Conservation (phyloP, 2,888 invertebrate genomes). For the Brachyopa scutellaris region DNA sequence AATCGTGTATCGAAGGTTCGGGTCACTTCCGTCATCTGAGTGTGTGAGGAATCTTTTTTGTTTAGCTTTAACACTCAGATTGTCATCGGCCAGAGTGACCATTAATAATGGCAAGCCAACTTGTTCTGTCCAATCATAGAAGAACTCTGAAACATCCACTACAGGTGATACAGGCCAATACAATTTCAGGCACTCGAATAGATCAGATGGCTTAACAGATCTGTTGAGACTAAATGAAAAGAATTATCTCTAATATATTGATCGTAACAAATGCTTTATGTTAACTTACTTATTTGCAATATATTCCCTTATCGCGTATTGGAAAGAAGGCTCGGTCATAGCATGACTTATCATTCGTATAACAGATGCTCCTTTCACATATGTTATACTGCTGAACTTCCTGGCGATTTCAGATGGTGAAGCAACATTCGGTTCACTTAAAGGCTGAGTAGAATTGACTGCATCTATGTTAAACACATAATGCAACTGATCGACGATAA, state of each 20-base stretch:
- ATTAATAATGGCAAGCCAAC: conserved; percentile 86
- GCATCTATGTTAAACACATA: conserved; percentile 84
- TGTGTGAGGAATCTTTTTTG: conserved; percentile 77
- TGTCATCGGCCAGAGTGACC: conserved; percentile 77
- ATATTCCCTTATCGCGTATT: conserved; percentile 83
- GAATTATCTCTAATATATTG: not conserved
- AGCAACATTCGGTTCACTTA: conserved; percentile 83
- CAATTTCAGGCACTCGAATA: conserved; percentile 82
- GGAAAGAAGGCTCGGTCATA: conserved; percentile 83
- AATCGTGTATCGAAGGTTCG: conserved; percentile 75
- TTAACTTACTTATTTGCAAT: conserved; percentile 83
- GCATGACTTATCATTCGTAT: conserved; percentile 87
- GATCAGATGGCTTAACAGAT: conserved; percentile 82
- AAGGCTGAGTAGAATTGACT: conserved; percentile 83
- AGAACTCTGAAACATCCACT: conserved; percentile 77
- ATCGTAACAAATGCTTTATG: not conserved
- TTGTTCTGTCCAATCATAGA: conserved; percentile 86
- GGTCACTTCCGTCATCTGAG: conserved; percentile 73
- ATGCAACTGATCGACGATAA: conserved; percentile 87
- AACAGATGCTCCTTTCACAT: conserved; percentile 86
- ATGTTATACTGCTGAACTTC: conserved; percentile 85
- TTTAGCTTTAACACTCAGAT: conserved; percentile 52
- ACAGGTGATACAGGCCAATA: conserved; percentile 75
- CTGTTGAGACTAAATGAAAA: conserved; percentile 73
- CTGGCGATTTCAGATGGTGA: conserved; percentile 84